Conservation (phyloP, 53 echinoderm and acorn worm genomes). For the Mesocentrotus franciscanus region DNA sequence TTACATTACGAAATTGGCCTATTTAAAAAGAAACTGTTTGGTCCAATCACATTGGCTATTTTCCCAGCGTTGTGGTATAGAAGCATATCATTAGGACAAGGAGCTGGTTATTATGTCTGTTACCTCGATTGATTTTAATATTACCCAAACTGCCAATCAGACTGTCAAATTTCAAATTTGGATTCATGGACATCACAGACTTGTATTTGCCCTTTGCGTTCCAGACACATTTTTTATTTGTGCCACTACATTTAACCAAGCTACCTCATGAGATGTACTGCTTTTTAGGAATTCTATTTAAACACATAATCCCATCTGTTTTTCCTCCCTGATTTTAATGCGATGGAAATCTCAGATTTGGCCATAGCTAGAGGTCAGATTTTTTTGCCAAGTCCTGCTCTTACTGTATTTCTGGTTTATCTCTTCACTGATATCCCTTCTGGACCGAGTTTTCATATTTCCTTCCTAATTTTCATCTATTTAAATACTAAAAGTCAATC, state of each 20-base stretch:
- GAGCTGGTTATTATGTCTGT: too few relatives aligned
- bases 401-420: background rate
- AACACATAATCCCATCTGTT: background rate
- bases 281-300: background rate
- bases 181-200: too few relatives aligned
- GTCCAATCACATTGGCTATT: too few relatives aligned
- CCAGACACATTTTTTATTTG: background rate
- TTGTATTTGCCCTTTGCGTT: too few relatives aligned
- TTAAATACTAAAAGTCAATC: background rate
- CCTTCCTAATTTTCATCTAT: background rate
- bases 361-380: background rate
- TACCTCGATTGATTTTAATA: too few relatives aligned
- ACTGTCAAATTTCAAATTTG: too few relatives aligned
- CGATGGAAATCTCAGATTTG: constrained; percentile 12
- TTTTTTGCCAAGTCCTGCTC: background rate
- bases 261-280: background rate
- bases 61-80: too few relatives aligned
- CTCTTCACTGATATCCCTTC: background rate
- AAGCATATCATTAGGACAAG: too few relatives aligned
- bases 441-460: background rate
- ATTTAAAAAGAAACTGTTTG: too few relatives aligned
- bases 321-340: background rate
- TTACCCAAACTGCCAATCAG: too few relatives aligned
- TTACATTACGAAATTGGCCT: too few relatives aligned
- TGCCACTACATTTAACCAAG: too few relatives aligned